Evolutionary conservation across 2,113 vertebrate species (phyloP), one percentile per base, ranked within the genome.

Genomic region (Helogale parvula): DNA sequence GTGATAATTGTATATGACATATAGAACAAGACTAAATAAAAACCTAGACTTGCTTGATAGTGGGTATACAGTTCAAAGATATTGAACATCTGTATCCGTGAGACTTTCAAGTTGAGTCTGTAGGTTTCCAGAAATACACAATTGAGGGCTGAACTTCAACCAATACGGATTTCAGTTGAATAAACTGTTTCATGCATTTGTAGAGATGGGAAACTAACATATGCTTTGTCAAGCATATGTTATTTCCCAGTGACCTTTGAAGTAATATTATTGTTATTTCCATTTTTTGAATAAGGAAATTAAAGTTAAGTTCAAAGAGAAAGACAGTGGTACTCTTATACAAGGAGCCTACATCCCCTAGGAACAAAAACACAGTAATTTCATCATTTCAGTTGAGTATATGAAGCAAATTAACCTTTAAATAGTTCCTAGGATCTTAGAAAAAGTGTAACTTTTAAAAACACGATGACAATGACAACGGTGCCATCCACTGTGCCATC

Each of bases 321-420:
- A 35, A 96, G 12, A 74, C 5, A 92, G 6, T 86, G 93, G 2
- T 86, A 33, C 15, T 86, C 88, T 90, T 71, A 47, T 71, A 71
- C 33, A 68, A 81, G n/a, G 52, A 31, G 0, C 33, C 45, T 52
- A 74, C 45, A 33, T 71, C 11, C 72, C 71, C 68, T 6, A 76
- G 89, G 72, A 90, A 76, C 7, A 92, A 50, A 90, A 83, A 85
- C 66, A 41, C 1, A 47, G 29, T 21, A 68, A 89, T 97, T 96
- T 86, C 90, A 68, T 93, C 81, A 85, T 88, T 90, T 97, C 47
- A 77, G 9, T 95, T 88, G 72, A 54, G 52, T 69, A 93, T 97
- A 86, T 88, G 5, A 93, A 96, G 57, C 66, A 83, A 92, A 50
- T 90, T 95, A 92, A 96, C 93, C 81, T 79, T 69, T 92, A 89